Evolutionary conservation across 2,113 vertebrate genomes (phyloP).

Genomic region (Litocranius walleri): DNA sequence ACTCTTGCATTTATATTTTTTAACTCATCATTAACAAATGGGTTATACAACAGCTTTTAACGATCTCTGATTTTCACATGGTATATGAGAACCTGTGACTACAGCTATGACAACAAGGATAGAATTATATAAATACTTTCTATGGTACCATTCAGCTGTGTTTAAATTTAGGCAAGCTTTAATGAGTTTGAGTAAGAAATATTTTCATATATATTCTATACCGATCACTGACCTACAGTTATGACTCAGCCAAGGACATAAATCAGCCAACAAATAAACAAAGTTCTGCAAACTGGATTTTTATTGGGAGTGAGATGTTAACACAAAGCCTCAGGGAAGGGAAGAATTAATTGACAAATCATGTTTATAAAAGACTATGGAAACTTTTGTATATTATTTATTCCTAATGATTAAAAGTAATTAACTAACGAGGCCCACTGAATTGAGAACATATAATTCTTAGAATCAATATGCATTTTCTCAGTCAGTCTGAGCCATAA

Average conservation of each 20-base stretch:
- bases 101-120: neutral
- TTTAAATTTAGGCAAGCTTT: neutral
- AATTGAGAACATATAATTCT: neutral
- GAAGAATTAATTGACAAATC: neutral
- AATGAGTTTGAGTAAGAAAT: neutral
- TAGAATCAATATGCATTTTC: neutral
- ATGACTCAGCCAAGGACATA: neutral
- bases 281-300: neutral
- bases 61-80: neutral
- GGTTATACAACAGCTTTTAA: neutral
- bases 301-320: neutral
- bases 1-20: neutral
- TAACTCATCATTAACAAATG: neutral
- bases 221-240: neutral
- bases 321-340: neutral
- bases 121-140: neutral
- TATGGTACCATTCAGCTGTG: neutral
- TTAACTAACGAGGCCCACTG: neutral
- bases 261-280: neutral
- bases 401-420: neutral
- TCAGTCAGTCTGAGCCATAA: neutral
- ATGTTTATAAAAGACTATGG: neutral
- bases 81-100: neutral
- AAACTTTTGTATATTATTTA: neutral
- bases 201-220: neutral